Evolutionary conservation across 1,140 invertebrate species (phyloP), one percentile per base, ranked within the genome.

Genomic region (Stenopsyche tienmushanensis): DNA sequence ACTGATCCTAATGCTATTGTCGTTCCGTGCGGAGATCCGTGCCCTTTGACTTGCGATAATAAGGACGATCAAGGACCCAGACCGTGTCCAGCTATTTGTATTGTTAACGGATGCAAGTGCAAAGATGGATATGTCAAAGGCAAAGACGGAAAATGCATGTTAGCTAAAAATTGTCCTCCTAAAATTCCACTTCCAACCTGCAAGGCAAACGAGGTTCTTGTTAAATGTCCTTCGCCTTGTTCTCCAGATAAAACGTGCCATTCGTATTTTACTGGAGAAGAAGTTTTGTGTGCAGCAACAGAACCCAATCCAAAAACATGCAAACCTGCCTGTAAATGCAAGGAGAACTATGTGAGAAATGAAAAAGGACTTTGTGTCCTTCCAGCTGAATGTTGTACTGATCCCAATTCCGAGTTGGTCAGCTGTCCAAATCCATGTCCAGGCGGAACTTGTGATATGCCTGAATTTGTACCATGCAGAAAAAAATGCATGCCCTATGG

Each of bases 71-170:
- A 29, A 9, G 50, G 10, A 13, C 39, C 23, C 0, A 45, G 20
- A 8, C 41, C 44, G 1, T 67, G 65, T 47, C 59, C 52, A 21
- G 20, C 15, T 13, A 62, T 62, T 45, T 67, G 65, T 24, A 62
- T 67, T 8, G 42, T 62, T 15, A 63, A 67, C 18, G 65, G 65
- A 1, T 67, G 65, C 50, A 60, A 53, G 24, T 67, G 65, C 23
- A 63, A 62, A 24, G 13, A 18, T 3, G 65, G 65, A n/a, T 67
- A 26, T 26, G 65, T 67, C 8, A 17, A 20, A 18, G 45, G 42
- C 25, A 50, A 39, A 23, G 21, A 47, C 17, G 53, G 42, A 42
- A 57, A 63, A 42, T 67, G 65, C 29, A 67, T 63, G 20, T 25
- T 39, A 8, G 3, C 26, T 3, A 23, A 24, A 29, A 29, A 63